These are phyloP conservation scores for Oligia strigilis DNA, from an alignment of 2,888 invertebrate species.

Conservation along the genomic window DNA sequence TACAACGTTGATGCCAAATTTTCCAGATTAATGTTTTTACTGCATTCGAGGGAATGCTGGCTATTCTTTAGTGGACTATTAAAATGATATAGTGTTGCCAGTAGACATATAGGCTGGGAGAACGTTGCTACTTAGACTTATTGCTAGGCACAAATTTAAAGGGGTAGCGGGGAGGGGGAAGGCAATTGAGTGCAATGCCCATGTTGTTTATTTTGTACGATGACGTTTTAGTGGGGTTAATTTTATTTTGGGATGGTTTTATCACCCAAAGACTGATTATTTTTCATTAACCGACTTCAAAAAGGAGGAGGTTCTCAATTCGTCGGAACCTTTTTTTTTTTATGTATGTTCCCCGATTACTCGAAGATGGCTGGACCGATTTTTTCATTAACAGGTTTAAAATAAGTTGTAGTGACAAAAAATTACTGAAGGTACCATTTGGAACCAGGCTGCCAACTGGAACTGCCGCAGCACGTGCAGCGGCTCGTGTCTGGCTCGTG, in stretches of 20 bases:
- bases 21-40: conserved; percentile 57
- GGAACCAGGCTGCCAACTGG: no score
- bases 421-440: no score
- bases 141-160: conserved; percentile 30
- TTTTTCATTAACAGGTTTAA: no score
- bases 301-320: no score
- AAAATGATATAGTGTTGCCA: conserved; percentile 56
- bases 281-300: neutral
- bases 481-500: no score
- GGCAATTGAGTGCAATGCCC: neutral
- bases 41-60: conserved; percentile 41
- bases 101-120: conserved; percentile 54
- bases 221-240: neutral
- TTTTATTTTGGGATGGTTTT: conserved; percentile 3
- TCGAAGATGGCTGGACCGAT: no score
- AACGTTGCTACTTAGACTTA: conserved; percentile 43
- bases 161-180: neutral
- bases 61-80: conserved; percentile 58
- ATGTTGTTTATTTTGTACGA: conserved; percentile 17
- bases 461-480: no score
- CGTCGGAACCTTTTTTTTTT: no score
- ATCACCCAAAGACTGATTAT: neutral
- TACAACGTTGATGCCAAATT: conserved; percentile 65
- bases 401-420: no score
- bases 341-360: no score